Conservation (phyloP, 2,797 vertebrate genomes). For the Sitta carolinensis region DNA sequence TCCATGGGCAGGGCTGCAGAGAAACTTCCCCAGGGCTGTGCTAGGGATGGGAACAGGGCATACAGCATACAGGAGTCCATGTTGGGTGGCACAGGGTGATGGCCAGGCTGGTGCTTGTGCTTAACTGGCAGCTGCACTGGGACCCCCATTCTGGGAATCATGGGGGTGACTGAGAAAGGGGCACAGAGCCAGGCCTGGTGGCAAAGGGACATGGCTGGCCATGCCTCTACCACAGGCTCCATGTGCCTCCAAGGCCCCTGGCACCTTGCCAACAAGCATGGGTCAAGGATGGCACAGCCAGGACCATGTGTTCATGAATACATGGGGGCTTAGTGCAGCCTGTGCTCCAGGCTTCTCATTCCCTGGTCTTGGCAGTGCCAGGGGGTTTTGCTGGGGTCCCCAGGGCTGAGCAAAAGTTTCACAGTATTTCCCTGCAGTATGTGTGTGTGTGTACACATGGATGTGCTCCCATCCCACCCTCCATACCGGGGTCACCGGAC, state of each 20-base stretch:
- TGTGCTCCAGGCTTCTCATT: not conserved
- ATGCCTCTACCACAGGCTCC: not conserved
- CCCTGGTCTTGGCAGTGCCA: not conserved
- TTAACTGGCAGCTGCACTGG: fast-evolving
- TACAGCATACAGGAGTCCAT: fast-evolving
- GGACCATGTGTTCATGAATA: fast-evolving
- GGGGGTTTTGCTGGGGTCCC: fast-evolving
- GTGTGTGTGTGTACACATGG: fast-evolving
- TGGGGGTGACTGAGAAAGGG: fast-evolving
- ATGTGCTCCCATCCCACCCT: not conserved
- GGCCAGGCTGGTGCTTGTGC: not conserved
- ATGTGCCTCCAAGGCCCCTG: not conserved
- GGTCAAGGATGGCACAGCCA: not conserved
- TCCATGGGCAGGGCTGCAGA: not conserved
- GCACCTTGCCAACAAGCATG: not conserved
- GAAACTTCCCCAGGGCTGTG: not conserved
- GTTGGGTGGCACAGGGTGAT: not conserved
- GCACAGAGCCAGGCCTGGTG: not conserved
- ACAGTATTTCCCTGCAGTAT: not conserved
- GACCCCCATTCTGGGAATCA: fast-evolving
- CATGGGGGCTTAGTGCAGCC: not conserved
- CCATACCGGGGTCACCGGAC: not conserved
- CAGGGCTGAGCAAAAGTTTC: not conserved
- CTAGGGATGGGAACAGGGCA: not conserved
- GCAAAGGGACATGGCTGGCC: not conserved